Base-by-base conservation (phyloP, 2,888 invertebrate genomes). In the Camptogramma bilineatum region DNA sequence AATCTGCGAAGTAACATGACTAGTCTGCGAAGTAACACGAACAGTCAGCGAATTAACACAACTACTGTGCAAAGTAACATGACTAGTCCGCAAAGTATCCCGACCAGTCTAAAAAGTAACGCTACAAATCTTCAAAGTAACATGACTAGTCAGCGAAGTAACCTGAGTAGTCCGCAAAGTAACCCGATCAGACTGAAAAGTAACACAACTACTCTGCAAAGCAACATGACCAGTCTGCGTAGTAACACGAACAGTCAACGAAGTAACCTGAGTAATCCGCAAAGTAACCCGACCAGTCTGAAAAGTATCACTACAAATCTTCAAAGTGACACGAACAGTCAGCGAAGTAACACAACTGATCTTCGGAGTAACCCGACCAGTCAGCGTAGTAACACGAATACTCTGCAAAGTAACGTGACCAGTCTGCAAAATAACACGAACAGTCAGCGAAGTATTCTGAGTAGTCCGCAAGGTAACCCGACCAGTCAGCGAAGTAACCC, bases 11-110 rank as follows among this genome's bases (percentile, higher is more conserved):
- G 76, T 4, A 82, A 90, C 47, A 83, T 90, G 68, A 50, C 42
- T 84, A 73, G 28, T 8, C 91, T 31, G 13, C 62, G 62, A n/a
- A 48, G 50, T 28, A 19, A 52, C 46, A 39, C 4, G 17, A 39
- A 16, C 17, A 19, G 17, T 44, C 16, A 7, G 48, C 48, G 24
- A 17, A 47, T 4, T 52, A 28, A 44, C 21, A 42, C 1, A 18
- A 42, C 31, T 60, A 86, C 86, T 46, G 71, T 87, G 3, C 70
- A 66, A 7, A 69, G 76, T 5, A 82, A 90, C 46, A 83, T 90
- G 68, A 46, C 18, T 84, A 73, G 19, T 4, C 91, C 17, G 17
- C 54, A 31, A 19, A 42, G 17, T 57, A 24, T 13, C n/a, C 28
- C 7, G 2, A 24, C 19, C 59, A 86, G 86, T 42, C 71, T 87